Evolutionary conservation across 2,888 invertebrate species (phyloP).

Genomic region (Microctonus aethiopoides): DNA sequence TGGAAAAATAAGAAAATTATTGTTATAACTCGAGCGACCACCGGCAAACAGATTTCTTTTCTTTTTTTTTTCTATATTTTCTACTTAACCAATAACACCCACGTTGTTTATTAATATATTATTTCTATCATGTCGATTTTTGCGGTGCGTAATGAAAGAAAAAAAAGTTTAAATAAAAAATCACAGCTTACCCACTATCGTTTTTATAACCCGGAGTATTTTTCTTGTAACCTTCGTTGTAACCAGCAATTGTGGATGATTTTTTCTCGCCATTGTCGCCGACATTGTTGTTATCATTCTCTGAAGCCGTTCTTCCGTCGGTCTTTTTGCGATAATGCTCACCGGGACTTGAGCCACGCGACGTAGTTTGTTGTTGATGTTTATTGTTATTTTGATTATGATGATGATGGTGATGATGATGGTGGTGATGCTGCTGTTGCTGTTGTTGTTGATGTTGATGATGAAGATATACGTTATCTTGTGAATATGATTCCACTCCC

Average conservation of each 20-base stretch:
- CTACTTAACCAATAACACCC: not conserved
- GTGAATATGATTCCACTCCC: constrained; percentile 38
- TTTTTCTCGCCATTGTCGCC: constrained; percentile 42
- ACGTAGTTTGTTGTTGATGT: constrained; percentile 44
- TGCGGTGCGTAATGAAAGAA: not conserved
- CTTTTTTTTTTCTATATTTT: not conserved
- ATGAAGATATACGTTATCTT: constrained; percentile 54
- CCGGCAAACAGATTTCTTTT: too few relatives aligned
- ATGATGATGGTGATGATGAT: constrained; percentile 52
- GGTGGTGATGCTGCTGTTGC: constrained; percentile 31
- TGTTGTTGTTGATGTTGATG: constrained; percentile 35
- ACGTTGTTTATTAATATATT: not conserved
- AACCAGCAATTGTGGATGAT: constrained; percentile 53
- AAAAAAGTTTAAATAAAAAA: not conserved
- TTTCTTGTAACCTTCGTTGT: constrained; percentile 64
- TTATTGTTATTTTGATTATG: constrained; percentile 45
- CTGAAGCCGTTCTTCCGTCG: constrained; percentile 42
- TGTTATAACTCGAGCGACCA: not conserved
- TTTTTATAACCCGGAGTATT: constrained; percentile 65
- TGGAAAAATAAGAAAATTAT: not conserved
- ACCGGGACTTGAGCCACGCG: constrained; percentile 49
- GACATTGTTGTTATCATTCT: constrained; percentile 42
- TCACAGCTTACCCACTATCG: constrained; percentile 62
- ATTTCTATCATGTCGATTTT: not conserved
- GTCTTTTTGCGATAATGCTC: constrained; percentile 47